Base-by-base conservation (phyloP, 1,140 invertebrate species). In the Solen grandis region DNA sequence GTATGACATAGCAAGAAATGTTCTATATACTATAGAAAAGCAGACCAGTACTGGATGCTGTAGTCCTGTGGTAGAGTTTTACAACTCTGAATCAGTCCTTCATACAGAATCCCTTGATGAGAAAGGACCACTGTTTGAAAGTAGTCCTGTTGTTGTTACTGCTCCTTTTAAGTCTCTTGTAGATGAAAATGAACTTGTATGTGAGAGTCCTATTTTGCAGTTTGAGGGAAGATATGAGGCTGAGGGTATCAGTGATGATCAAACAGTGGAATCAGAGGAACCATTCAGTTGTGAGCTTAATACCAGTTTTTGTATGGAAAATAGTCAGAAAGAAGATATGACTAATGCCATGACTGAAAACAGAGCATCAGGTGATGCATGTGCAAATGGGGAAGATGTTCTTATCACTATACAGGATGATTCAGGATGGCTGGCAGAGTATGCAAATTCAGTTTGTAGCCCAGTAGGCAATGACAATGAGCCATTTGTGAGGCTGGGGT, bases 321-420 rank as follows among this genome's bases (percentile, higher is more conserved):
- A n/a, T n/a, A n/a, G n/a, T n/a, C n/a, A n/a, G n/a, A n/a, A n/a
- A n/a, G n/a, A n/a, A n/a, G n/a, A n/a, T n/a, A n/a, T n/a, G n/a
- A n/a, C n/a, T n/a, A n/a, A n/a, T n/a, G n/a, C n/a, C n/a, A n/a
- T n/a, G n/a, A n/a, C n/a, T n/a, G n/a, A n/a, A n/a, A n/a, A n/a
- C n/a, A n/a, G n/a, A n/a, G n/a, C n/a, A n/a, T n/a, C n/a, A n/a
- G n/a, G n/a, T n/a, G n/a, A n/a, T n/a, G n/a, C n/a, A n/a, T n/a
- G n/a, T n/a, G n/a, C n/a, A n/a, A n/a, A 31, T 54, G 41, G 52
- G n/a, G 66, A 70, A 36, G 68, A 70, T 36, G 57, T 70, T 19
- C 50, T 55, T 2, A 14, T 22, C 46, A 70, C 50, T n/a, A 70
- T 70, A 54, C 68, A 70, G 52, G 68, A 70, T 55, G 55, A 50